These are phyloP conservation scores for Subacronicta megacephala DNA, from an alignment of 2,888 invertebrate genomes.

Conservation along the genomic window DNA sequence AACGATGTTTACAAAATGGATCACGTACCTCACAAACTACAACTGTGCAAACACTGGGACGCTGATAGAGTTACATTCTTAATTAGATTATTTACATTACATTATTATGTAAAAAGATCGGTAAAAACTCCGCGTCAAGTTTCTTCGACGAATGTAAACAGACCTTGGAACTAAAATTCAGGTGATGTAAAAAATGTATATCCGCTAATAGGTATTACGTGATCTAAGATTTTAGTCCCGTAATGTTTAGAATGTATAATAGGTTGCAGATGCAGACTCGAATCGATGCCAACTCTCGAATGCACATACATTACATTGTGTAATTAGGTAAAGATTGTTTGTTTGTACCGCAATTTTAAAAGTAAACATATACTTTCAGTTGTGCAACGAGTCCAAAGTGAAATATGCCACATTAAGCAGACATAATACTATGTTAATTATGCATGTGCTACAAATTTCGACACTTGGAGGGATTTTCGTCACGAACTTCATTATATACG, in stretches of 20 bases:
- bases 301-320: conserved; percentile 52
- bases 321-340: conserved; percentile 52
- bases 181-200: conserved; percentile 16
- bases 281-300: conserved; percentile 62
- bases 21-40: conserved; percentile 74
- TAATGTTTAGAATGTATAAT: conserved; percentile 49
- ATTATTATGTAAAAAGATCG: conserved; percentile 4
- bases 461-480: conserved; percentile 19
- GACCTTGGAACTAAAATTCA: conserved; percentile 26
- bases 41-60: conserved; percentile 57
- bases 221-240: conserved; percentile 4
- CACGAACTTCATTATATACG: conserved; percentile 23
- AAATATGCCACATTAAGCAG: conserved; percentile 16
- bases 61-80: conserved; percentile 49
- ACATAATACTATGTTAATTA: conserved; percentile 16
- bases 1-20: conserved; percentile 83
- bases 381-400: conserved; percentile 36
- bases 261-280: conserved; percentile 45
- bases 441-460: conserved; percentile 25
- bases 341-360: conserved; percentile 51
- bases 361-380: conserved; percentile 50
- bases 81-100: conserved; percentile 38
- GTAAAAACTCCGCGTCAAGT: conserved; percentile 12
- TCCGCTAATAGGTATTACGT: conserved; percentile 4
- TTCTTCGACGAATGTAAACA: conserved; percentile 32